Base-by-base conservation (phyloP, 2,113 vertebrate species). In the Platycercus adscitus region DNA sequence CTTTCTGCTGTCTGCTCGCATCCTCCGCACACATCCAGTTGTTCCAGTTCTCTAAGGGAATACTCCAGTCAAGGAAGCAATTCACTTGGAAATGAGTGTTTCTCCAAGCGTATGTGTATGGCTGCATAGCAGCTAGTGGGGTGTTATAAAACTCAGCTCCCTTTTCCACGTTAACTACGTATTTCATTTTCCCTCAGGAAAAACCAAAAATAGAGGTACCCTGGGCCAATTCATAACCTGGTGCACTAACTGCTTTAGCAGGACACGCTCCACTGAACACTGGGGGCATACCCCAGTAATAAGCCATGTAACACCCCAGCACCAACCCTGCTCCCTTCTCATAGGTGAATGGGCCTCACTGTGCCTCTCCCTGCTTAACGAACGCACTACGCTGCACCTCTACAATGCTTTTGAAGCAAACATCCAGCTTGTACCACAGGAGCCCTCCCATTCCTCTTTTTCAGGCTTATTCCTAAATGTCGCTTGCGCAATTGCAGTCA, bases 51-150 rank as follows among this genome's bases (percentile, higher is more conserved):
- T 88, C 81, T 81, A 71, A 86, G 89, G 64, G 60, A 94, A 92
- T 80, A 71, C 61, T 76, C 53, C 58, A 37, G 55, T 63, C 93
- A 61, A 87, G 90, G 91, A 95, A 89, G 87, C 79, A 87, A 49
- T 35, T 78, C 85, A 89, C 73, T 69, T 56, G 55, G 82, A 81
- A 86, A 77, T 2, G 37, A 64, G 72, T 44, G 61, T 39, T 43
- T 61, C 85, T 91, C 69, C 84, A 93, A 96, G 92, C 6, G 7
- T 81, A 65, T 0, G 7, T 19, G 46, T 46, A 58, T 50, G 88
- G 95, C 98, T 97, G 96, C 98, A 97, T 1, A 91, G 97, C 97
- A 96, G 97, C 96, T 56, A 93, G 82, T 92, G 96, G 88, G 11
- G 64, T 78, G 61, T 65, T 55, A 75, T 1, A 77, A 55, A 92